phyloP scores from a whole-genome alignment of 35 echinoderm and acorn worm species.

The Diadema setosum region DNA sequence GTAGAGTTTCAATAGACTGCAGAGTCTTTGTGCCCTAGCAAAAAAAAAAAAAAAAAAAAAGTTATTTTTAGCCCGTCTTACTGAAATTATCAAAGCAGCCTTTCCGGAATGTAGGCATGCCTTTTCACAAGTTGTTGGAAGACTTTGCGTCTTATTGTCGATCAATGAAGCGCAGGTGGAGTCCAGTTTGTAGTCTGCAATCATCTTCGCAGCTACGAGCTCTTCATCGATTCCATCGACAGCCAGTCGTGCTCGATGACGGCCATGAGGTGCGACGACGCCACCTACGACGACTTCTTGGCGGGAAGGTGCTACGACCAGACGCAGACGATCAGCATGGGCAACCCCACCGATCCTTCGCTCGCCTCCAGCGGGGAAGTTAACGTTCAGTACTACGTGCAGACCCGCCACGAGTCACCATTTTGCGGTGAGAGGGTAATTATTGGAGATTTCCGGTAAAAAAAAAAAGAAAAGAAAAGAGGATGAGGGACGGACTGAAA shows the following conservation, averaged over 20 bases:
- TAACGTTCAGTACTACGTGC: constrained; percentile 34
- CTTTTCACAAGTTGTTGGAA: too few species aligned
- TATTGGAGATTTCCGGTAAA: too few species aligned
- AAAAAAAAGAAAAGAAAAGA: too few species aligned
- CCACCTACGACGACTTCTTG: constrained; percentile 48
- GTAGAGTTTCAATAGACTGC: too few species aligned
- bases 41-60: too few species aligned
- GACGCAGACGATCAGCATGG: constrained; percentile 12
- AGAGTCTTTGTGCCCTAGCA: too few species aligned
- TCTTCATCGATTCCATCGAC: constrained; percentile 78
- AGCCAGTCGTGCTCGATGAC: constrained; percentile 40
- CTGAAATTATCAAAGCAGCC: too few species aligned
- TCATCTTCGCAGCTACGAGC: constrained; percentile 71
- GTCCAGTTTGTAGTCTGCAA: constrained; percentile 84
- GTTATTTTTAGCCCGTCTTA: too few species aligned
- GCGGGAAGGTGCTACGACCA: constrained; percentile 29
- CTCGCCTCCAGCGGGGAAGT: not conserved
- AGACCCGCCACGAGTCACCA: constrained; percentile 6
- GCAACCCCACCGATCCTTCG: constrained; percentile 31
- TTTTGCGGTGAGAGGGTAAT: constrained; percentile 43
- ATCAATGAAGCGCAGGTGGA: constrained; percentile 37
- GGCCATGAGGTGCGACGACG: constrained; percentile 23
- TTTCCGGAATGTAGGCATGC: too few species aligned
- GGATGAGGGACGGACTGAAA: too few species aligned
- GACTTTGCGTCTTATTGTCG: too few species aligned